A percentile compares a stretch with the other conserved stretches of the same genome.
Conservation (phyloP, 2,888 invertebrate species). For the Cloeon dipterum region DNA sequence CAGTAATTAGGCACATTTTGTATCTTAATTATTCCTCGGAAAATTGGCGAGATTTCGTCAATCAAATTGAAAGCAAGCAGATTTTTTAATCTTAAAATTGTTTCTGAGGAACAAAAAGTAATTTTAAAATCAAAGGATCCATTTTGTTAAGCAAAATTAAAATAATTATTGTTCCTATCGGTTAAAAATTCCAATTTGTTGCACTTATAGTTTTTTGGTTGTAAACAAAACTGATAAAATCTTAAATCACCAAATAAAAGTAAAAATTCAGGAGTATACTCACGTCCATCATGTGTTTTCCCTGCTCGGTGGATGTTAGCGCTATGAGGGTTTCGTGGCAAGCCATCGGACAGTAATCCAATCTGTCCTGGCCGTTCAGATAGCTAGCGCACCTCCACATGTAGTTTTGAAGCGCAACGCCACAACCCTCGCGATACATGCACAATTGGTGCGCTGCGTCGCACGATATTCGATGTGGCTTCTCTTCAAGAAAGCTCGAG, state of each 20-base stretch:
- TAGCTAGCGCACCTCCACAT: constrained; percentile 46
- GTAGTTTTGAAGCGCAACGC: constrained; percentile 52
- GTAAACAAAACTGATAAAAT: too few species aligned
- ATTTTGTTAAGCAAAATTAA: not conserved
- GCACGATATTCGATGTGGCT: constrained; percentile 28
- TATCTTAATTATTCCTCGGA: too few species aligned
- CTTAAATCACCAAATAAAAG: too few species aligned
- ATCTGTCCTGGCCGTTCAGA: constrained; percentile 19
- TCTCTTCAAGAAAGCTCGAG: constrained; percentile 14
- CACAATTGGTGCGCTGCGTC: constrained; percentile 47
- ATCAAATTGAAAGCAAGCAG: not conserved
- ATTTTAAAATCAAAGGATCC: not conserved
- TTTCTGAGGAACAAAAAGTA: not conserved
- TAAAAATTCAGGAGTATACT: too few species aligned
- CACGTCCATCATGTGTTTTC: constrained; percentile 52
- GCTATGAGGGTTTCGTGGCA: constrained; percentile 60
- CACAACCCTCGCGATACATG: constrained; percentile 52
- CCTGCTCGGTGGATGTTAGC: constrained; percentile 54
- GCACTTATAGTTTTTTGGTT: too few species aligned
- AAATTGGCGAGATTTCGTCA: too few species aligned
- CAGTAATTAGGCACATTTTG: too few species aligned
- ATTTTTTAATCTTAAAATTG: not conserved
- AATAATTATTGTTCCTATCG: not conserved
- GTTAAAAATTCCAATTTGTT: too few species aligned
- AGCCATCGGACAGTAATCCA: constrained; percentile 34